Conservation (phyloP, 37 sponge, comb jelly and placozoan genomes). For the Tethya wilhelma region DNA sequence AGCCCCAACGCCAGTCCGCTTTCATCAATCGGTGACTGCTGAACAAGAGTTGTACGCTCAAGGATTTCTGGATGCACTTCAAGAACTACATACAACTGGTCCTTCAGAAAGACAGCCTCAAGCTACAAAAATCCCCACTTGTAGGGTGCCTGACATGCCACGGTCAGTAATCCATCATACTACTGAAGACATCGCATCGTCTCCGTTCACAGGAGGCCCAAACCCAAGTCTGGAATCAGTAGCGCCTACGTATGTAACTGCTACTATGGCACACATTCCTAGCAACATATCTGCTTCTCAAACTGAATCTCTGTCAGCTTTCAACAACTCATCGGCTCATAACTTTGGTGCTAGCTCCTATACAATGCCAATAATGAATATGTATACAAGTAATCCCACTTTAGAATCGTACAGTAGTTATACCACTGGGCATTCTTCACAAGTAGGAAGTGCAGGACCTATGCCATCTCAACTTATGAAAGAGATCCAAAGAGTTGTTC, state of each 20-base stretch:
- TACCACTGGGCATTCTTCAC: background rate
- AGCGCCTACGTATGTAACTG: constrained; percentile 78
- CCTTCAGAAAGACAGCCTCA: background rate
- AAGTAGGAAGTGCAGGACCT: background rate
- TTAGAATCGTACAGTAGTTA: background rate
- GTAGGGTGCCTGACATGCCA: background rate
- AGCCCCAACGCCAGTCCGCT: constrained; percentile 35
- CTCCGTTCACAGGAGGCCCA: background rate
- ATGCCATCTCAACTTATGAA: constrained; percentile 9
- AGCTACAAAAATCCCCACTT: background rate
- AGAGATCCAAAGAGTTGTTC: constrained; percentile 64
- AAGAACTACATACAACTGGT: constrained; percentile 44
- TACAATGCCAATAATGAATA: constrained; percentile 12
- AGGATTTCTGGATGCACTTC: constrained; percentile 72
- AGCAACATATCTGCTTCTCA: constrained; percentile 22
- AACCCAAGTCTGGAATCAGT: constrained; percentile 57
- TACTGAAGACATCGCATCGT: background rate
- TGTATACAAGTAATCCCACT: background rate
- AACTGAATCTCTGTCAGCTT: background rate
- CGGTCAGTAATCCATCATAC: constrained; percentile 8
- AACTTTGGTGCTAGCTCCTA: constrained; percentile 1
- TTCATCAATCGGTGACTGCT: constrained; percentile 33
- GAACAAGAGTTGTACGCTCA: constrained; percentile 88
- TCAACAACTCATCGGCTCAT: background rate
- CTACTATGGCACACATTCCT: constrained; percentile 57